Evolutionary conservation across 2,888 invertebrate species (phyloP).

Genomic region (Mesochorus sp.): DNA sequence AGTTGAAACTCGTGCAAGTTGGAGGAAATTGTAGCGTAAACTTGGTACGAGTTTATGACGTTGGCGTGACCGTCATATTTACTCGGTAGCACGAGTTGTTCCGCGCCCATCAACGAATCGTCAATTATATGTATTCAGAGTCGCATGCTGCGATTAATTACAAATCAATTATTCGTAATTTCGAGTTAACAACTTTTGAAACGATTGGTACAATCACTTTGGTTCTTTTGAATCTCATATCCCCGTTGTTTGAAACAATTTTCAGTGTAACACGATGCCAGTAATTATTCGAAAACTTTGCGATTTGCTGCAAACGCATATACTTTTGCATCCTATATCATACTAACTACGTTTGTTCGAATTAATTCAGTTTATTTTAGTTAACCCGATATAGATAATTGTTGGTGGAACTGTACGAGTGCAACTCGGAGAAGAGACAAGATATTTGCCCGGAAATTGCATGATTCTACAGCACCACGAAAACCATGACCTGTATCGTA

Average conservation of each 20-base stretch:
- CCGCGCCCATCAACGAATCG: conserved; percentile 44
- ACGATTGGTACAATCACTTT: conserved; percentile 9
- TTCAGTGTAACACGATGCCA: too few relatives aligned
- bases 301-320: too few relatives aligned
- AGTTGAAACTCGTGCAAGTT: conserved; percentile 55
- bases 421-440: too few relatives aligned
- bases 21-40: conserved; percentile 75
- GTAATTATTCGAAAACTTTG: too few relatives aligned
- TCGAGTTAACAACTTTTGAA: conserved; percentile 11
- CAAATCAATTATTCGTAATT: conserved; percentile 57
- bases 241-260: not conserved
- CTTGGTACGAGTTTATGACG: conserved; percentile 72
- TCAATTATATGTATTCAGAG: conserved; percentile 24
- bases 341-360: too few relatives aligned
- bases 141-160: conserved; percentile 53
- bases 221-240: not conserved
- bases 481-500: not conserved
- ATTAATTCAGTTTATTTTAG: too few relatives aligned
- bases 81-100: conserved; percentile 59
- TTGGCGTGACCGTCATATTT: conserved; percentile 74
- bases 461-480: not conserved
- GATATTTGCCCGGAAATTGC: not conserved
- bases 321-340: too few relatives aligned
- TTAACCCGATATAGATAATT: too few relatives aligned
- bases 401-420: too few relatives aligned